phyloP scores from a whole-genome alignment of 2,113 vertebrate genomes.

The Sphyrna mokarran region DNA sequence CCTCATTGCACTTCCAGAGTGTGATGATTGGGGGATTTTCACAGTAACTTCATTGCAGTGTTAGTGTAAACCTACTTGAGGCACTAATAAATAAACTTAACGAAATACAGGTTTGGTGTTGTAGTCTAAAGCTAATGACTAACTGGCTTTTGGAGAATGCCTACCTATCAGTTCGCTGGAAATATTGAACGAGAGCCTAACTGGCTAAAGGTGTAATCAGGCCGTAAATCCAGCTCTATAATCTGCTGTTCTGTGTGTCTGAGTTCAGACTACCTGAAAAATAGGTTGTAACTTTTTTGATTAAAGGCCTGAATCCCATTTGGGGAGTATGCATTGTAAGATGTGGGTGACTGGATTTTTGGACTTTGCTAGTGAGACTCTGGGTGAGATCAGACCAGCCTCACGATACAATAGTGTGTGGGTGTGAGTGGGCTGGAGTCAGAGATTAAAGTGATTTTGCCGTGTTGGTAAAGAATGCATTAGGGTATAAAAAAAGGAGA shows the following conservation, averaged over 20 bases:
- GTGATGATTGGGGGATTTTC: too few relatives aligned
- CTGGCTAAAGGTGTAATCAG: background rate
- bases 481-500: background rate
- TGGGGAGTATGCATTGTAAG: background rate
- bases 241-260: background rate
- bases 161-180: background rate
- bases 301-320: background rate
- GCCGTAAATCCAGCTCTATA: background rate
- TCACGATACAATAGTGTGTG: background rate
- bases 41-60: too few relatives aligned
- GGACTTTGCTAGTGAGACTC: background rate
- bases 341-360: background rate
- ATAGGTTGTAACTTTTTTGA: background rate
- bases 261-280: background rate
- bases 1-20: too few relatives aligned
- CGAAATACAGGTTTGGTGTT: background rate
- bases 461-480: background rate
- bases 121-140: background rate
- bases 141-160: background rate
- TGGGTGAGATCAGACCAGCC: background rate
- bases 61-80: too few relatives aligned
- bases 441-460: background rate
- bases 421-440: background rate
- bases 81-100: too few relatives aligned
- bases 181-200: background rate